Evolutionary conservation across 2,797 vertebrate genomes (phyloP), one percentile per base, ranked within the genome.

Genomic region (Cryptoblepharus egeriae): DNA sequence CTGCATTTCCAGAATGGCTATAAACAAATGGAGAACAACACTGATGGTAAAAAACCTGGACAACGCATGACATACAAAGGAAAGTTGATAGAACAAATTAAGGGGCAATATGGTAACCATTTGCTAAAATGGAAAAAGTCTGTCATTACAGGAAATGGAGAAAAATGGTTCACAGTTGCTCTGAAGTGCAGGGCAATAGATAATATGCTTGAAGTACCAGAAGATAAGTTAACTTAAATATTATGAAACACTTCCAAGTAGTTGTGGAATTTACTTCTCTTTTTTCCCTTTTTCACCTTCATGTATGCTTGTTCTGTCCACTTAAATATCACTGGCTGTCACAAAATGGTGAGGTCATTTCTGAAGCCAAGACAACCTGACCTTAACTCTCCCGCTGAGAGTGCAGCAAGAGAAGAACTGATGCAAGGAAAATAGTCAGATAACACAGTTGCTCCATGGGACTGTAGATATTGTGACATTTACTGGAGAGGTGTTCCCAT

Each of bases 81-180:
- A 64, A 77, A 45, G 49, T 10, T 83, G 45, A 78, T 77, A 60
- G 68, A 78, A 57, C 81, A 83, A 77, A 83, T 83, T 83, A 72
- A 64, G 22, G 45, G 58, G 77, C 67, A 77, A 77, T 77, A 83
- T 77, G 81, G 75, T 63, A 72, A 71, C 75, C 73, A 73, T 83
- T 73, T 78, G 49, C 82, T 77, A 77, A 77, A 83, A 77, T 71
- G 20, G 64, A 83, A 72, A 82, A 39, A 24, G 58, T 49, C 57
- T 83, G 75, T 77, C 81, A 83, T 65, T 69, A 52, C 9, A 57
- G 58, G 68, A 72, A 83, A 83, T 63, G 49, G 75, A 77, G 75
- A 77, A 83, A 83, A 72, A 83, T 77, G 58, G 75, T 39, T 72
- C 69, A 22, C 65, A 64, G 28, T 57, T 77, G 60, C 45, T 77